Percentiles rank a stretch among this genome's conserved stretches.
Conservation (phyloP, 92 coral and sea anemone genomes). For the Pocillopora grandis region DNA sequence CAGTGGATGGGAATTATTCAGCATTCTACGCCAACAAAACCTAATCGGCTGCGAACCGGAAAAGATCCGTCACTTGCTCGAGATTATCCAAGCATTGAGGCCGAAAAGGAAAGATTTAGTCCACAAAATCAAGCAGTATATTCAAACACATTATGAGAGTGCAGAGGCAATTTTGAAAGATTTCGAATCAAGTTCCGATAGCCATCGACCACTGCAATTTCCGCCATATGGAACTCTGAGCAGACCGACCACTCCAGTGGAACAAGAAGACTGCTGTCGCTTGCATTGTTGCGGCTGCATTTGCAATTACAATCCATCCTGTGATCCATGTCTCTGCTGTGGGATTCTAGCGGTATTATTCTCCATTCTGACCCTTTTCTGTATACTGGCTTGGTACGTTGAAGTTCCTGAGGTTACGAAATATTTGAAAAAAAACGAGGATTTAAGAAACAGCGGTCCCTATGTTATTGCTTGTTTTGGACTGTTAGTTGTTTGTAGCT, state of each 20-base stretch:
- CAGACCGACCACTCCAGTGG: neutral
- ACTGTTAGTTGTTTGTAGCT: neutral
- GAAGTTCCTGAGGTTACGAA: slow-evolving; percentile 13
- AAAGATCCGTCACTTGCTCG: slow-evolving; percentile 51
- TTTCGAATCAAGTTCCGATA: slow-evolving; percentile 20
- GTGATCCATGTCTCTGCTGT: slow-evolving; percentile 16
- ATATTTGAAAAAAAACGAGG: neutral
- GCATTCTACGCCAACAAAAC: slow-evolving; percentile 61
- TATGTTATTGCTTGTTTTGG: slow-evolving; percentile 29
- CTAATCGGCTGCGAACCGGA: slow-evolving; percentile 67
- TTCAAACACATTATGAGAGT: slow-evolving; percentile 43
- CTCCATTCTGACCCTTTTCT: neutral
- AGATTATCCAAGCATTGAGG: slow-evolving; percentile 58
- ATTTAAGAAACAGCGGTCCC: slow-evolving; percentile 39
- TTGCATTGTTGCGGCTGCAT: slow-evolving; percentile 9
- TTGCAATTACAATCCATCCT: slow-evolving; percentile 21
- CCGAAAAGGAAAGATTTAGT: slow-evolving; percentile 75
- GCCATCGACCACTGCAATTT: neutral
- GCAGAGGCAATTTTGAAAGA: slow-evolving; percentile 16
- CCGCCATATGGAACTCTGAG: no score
- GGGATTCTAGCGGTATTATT: slow-evolving; percentile 20
- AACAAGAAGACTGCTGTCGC: neutral
- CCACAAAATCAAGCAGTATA: slow-evolving; percentile 49
- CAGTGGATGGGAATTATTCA: slow-evolving; percentile 69
- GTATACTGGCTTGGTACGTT: neutral